Evolutionary conservation across 2,113 vertebrate genomes (phyloP).

Genomic region (Phyllopteryx taeniolatus): DNA sequence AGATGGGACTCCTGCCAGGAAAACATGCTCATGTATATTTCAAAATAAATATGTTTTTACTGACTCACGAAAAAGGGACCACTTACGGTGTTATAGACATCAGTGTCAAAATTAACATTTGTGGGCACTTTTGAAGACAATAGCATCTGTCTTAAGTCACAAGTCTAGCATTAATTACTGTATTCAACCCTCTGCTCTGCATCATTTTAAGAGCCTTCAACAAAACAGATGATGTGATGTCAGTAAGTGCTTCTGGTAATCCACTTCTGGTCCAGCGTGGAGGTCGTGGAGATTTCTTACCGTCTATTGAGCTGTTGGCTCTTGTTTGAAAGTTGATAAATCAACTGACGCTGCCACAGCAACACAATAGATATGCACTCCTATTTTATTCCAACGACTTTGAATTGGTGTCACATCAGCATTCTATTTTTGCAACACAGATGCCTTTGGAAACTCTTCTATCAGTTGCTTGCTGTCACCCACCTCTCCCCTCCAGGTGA

Average conservation of each 20-base stretch:
- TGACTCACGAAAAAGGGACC: not conserved
- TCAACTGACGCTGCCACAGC: not conserved
- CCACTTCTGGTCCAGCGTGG: slow-evolving; percentile 8
- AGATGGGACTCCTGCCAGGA: not conserved
- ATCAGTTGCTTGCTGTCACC: not conserved
- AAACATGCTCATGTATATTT: slow-evolving; percentile 1
- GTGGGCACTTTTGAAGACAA: not conserved
- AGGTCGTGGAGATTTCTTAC: slow-evolving; percentile 11
- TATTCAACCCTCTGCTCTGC: slow-evolving; percentile 13
- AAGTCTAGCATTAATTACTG: not conserved
- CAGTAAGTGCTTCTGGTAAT: slow-evolving; percentile 25
- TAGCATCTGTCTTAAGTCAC: not conserved
- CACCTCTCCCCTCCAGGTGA: slow-evolving; percentile 74
- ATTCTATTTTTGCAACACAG: not conserved
- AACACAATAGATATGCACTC: not conserved
- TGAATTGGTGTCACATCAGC: not conserved
- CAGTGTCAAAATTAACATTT: not conserved
- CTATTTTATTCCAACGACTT: not conserved
- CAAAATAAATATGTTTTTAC: slow-evolving; percentile 8
- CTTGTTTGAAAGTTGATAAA: slow-evolving; percentile 19
- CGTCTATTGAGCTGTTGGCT: slow-evolving; percentile 3
- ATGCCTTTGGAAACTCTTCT: too few species aligned
- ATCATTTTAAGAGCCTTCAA: slow-evolving; percentile 11
- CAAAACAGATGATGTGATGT: slow-evolving; percentile 26
- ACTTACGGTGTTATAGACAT: not conserved